Percentiles rank a stretch among this genome's conserved stretches.
phyloP scores from a whole-genome alignment of 2,113 vertebrate genomes.

The Trinectes maculatus region DNA sequence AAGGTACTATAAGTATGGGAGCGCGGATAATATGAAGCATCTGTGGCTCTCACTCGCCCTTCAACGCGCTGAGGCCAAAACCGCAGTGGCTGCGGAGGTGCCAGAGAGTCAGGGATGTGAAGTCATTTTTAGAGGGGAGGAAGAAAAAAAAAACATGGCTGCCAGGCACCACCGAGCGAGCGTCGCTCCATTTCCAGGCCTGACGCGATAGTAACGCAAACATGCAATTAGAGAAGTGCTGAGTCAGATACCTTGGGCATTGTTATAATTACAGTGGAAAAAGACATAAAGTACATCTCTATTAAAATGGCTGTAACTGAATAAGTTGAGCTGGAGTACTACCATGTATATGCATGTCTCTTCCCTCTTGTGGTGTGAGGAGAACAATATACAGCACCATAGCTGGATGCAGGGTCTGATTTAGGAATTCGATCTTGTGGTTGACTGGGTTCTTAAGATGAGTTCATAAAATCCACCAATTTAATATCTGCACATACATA shows the following conservation, averaged over 20 bases:
- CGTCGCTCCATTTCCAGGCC: constrained; percentile 51
- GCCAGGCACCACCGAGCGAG: constrained; percentile 50
- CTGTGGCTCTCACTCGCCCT: constrained; percentile 52
- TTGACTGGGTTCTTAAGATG: not conserved
- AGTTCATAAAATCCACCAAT: constrained; percentile 18
- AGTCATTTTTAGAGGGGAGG: constrained; percentile 54
- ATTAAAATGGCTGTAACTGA: constrained; percentile 37
- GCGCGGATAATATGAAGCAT: constrained; percentile 67
- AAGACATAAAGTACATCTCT: constrained; percentile 28
- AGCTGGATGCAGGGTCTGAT: constrained; percentile 1
- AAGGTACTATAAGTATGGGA: constrained; percentile 37
- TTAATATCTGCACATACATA: not conserved
- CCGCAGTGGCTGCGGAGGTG: constrained; percentile 58
- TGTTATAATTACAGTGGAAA: constrained; percentile 51
- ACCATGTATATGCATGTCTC: not conserved
- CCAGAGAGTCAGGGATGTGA: constrained; percentile 63
- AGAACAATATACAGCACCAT: constrained; percentile 20
- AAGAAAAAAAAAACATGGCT: constrained; percentile 40
- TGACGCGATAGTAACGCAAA: constrained; percentile 68
- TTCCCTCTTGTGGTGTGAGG: constrained; percentile 6
- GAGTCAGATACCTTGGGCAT: constrained; percentile 64
- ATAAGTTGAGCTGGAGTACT: constrained; percentile 16
- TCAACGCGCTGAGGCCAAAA: constrained; percentile 44
- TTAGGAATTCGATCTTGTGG: not conserved
- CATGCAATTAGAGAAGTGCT: constrained; percentile 74